These are phyloP conservation scores for Crypturellus tataupa DNA, from an alignment of 2,797 vertebrate species.

Conservation along the genomic window DNA sequence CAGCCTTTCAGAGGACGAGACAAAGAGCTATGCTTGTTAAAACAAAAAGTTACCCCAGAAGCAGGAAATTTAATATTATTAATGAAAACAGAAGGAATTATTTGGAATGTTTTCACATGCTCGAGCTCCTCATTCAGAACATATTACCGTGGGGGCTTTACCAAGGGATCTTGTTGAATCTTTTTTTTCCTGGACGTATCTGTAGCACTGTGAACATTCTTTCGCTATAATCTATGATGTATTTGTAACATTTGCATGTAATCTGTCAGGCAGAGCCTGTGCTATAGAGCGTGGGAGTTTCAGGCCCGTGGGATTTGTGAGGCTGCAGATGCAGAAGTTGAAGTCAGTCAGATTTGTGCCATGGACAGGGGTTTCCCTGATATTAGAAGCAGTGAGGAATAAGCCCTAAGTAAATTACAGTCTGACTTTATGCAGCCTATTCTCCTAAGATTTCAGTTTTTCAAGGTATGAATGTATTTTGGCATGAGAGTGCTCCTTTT, in stretches of 20 bases:
- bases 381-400: neutral
- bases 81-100: slow-evolving; percentile 71
- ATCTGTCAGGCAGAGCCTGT: slow-evolving; percentile 51
- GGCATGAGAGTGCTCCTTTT: neutral
- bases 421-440: neutral
- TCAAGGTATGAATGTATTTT: slow-evolving; percentile 27
- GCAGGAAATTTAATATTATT: slow-evolving; percentile 74
- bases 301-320: neutral
- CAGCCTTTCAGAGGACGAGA: slow-evolving; percentile 2
- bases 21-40: slow-evolving; percentile 52
- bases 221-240: neutral
- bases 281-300: slow-evolving; percentile 57
- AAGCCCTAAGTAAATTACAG: neutral
- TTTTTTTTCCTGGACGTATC: neutral
- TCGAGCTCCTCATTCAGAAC: slow-evolving; percentile 13
- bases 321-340: slow-evolving; percentile 56
- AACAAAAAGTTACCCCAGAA: slow-evolving; percentile 56
- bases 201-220: slow-evolving; percentile 18
- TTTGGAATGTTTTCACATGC: slow-evolving; percentile 51
- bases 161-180: neutral
- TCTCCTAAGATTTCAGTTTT: slow-evolving; percentile 21
- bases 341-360: slow-evolving; percentile 52
- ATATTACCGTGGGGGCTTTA: neutral
- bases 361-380: neutral
- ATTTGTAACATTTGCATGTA: slow-evolving; percentile 57